These are phyloP conservation scores for Odontomachus brunneus DNA, from an alignment of 1,140 invertebrate species.

Conservation along the genomic window DNA sequence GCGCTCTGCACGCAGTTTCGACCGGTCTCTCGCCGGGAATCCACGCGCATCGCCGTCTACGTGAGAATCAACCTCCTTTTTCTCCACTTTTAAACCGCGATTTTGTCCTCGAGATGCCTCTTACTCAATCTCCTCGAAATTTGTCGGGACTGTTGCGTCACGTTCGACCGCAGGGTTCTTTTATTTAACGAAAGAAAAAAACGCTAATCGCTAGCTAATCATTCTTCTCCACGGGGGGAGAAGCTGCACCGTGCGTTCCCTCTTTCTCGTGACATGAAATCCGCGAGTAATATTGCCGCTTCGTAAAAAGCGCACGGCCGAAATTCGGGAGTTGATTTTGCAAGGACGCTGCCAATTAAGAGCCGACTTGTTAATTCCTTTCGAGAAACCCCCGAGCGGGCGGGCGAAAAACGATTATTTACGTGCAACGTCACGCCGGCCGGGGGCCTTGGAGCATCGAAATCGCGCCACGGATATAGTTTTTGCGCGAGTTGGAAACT, in stretches of 20 bases:
- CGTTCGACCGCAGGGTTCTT: not conserved
- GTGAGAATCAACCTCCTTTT: no score
- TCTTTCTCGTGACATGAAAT: not conserved
- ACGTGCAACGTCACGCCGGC: constrained; percentile 74
- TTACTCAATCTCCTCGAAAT: no score
- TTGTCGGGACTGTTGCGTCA: no score
- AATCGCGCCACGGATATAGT: constrained; percentile 65
- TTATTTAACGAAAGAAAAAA: not conserved
- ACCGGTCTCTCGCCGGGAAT: no score
- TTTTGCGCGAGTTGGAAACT: constrained; percentile 76
- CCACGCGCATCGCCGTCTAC: no score
- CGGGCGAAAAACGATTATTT: constrained; percentile 78
- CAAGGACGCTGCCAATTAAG: constrained; percentile 68
- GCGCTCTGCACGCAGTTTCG: no score
- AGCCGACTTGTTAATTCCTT: constrained; percentile 67
- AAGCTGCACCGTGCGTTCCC: not conserved
- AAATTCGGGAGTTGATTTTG: constrained; percentile 54
- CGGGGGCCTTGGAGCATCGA: constrained; percentile 60
- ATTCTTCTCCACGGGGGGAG: not conserved
- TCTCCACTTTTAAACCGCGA: no score
- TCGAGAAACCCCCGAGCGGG: not conserved
- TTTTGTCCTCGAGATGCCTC: no score
- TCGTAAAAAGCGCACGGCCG: constrained; percentile 16
- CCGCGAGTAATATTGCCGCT: not conserved
- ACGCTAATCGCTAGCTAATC: no score